Evolutionary conservation across 2,888 invertebrate species (phyloP).

Genomic region (Galeopsomyia nigrocyanea): DNA sequence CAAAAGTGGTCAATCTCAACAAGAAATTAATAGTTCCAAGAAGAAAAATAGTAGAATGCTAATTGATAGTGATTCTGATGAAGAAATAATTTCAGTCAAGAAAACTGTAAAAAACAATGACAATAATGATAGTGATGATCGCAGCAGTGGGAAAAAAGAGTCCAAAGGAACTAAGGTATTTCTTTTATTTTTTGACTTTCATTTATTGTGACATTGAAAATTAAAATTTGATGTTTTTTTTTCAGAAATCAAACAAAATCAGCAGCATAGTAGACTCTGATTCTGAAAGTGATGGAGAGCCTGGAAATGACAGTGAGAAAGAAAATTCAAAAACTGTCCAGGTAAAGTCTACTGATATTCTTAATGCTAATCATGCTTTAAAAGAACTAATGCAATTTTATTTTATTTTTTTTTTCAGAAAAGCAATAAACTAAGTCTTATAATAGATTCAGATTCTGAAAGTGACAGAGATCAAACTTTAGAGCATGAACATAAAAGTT

Average conservation of each 20-base stretch:
- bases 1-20: constrained; percentile 4
- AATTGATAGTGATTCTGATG: constrained; percentile 57
- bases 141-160: constrained; percentile 18
- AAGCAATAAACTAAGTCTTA: constrained; percentile 47
- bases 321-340: neutral
- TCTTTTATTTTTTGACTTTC: constrained; percentile 7
- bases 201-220: neutral
- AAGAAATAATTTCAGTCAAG: constrained; percentile 43
- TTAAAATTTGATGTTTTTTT: constrained; percentile 1
- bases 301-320: neutral
- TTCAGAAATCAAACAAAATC: neutral
- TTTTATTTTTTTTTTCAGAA: constrained; percentile 44
- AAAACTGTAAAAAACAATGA: constrained; percentile 14
- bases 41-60: constrained; percentile 33
- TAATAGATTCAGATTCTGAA: constrained; percentile 57
- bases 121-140: constrained; percentile 34
- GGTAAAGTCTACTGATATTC: neutral
- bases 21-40: constrained; percentile 27
- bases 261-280: neutral
- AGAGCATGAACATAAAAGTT: constrained; percentile 6
- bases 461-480: constrained; percentile 38
- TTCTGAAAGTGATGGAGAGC: constrained; percentile 2
- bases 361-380: neutral
- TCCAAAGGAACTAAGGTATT: constrained; percentile 30
- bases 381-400: constrained; percentile 1